phyloP scores from a whole-genome alignment of 2,113 vertebrate genomes.

The Myrmecophaga tridactyla region DNA sequence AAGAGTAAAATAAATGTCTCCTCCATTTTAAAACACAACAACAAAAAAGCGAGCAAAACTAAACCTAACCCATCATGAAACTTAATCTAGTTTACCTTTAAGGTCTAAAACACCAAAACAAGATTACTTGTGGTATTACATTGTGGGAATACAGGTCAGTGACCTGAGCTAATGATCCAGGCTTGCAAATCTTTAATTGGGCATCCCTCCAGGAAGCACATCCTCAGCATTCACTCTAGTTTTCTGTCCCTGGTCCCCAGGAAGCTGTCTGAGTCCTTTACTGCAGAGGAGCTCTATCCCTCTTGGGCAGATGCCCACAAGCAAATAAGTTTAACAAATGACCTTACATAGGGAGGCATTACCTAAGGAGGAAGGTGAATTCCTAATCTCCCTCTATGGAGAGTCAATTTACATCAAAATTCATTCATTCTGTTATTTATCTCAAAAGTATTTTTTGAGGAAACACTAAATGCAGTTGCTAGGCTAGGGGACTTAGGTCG shows the following conservation, averaged over 20 bases:
- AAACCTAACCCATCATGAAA: neutral
- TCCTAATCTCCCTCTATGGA: neutral
- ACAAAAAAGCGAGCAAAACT: neutral
- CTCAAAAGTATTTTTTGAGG: neutral
- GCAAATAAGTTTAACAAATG: neutral
- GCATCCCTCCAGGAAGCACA: neutral
- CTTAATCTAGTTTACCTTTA: neutral
- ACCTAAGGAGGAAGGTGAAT: neutral
- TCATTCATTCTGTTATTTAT: neutral
- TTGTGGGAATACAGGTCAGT: neutral
- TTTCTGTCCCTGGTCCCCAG: neutral
- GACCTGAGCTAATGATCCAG: neutral
- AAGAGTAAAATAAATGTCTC: neutral
- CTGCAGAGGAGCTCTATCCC: neutral
- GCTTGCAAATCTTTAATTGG: neutral
- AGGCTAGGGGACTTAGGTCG: neutral
- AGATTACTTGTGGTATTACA: neutral
- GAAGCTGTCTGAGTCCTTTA: neutral
- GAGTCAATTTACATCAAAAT: neutral
- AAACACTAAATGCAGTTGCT: neutral
- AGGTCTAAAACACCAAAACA: neutral
- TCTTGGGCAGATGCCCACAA: neutral
- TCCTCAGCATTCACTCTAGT: neutral
- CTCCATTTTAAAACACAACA: neutral
- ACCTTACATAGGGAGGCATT: neutral